Conservation (phyloP, 2,888 invertebrate species). For the Melipona bicolor region DNA sequence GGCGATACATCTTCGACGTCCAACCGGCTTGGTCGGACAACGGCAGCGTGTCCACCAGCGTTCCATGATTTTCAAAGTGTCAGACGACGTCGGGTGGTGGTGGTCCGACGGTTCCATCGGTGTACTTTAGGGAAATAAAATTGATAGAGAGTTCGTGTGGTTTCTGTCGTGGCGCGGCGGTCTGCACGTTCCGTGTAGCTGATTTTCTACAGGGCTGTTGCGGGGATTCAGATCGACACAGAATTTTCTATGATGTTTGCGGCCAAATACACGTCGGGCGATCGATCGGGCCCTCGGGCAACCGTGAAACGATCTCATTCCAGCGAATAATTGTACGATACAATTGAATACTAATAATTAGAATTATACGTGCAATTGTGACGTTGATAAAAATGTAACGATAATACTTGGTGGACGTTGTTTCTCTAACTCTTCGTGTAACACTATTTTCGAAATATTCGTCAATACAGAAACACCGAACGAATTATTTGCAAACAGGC, state of each 20-base stretch:
- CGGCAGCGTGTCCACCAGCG: background rate
- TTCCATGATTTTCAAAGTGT: constrained; percentile 21
- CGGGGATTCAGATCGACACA: background rate
- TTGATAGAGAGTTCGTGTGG: background rate
- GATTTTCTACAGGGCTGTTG: background rate
- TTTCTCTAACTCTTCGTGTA: too few relatives aligned
- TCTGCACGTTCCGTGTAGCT: background rate
- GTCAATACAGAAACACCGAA: background rate
- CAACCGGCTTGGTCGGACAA: background rate
- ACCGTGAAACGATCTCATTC: too few relatives aligned
- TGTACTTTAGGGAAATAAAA: background rate
- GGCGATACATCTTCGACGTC: constrained; percentile 33
- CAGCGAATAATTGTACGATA: too few relatives aligned
- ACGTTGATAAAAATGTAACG: too few relatives aligned
- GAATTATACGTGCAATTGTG: too few relatives aligned
- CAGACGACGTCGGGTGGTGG: background rate
- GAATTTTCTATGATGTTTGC: background rate
- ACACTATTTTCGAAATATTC: too few relatives aligned
- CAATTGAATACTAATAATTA: too few relatives aligned
- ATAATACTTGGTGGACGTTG: too few relatives aligned
- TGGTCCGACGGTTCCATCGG: background rate
- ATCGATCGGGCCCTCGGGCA: too few relatives aligned
- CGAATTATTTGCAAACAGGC: background rate
- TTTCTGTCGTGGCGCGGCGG: background rate
- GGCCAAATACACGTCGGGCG: background rate